Base-by-base conservation (phyloP, 1,140 invertebrate species). In the Neuroterus valhalla region DNA sequence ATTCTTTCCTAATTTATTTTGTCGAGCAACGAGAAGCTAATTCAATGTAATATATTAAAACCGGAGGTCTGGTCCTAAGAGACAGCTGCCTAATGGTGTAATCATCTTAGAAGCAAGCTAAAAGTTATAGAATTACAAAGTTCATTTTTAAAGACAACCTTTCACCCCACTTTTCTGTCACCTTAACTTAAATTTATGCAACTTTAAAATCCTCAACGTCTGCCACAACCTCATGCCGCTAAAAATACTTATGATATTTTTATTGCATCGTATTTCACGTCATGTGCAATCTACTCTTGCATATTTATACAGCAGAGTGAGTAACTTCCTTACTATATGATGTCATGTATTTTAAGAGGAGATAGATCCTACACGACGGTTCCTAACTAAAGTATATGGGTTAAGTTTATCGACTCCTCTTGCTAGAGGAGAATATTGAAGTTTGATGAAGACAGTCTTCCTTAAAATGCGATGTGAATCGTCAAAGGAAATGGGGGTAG, bases 241-340 rank as follows among this genome's bases (percentile, higher is more conserved):
- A 79, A 79, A 88, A 87, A 88, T 87, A 86, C 86, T 88, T 81
- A 87, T 85, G 86, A 82, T 82, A 81, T 85, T 88, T 89, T 88
- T 88, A 89, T 87, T 87, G 86, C 86, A 71, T 84, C 84, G 82
- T 87, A 89, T 89, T 89, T 88, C 82, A 87, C 82, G 82, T 83
- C 84, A 70, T 72, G 77, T 82, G 78, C 85, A 81, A 86, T 82
- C 83, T 84, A 85, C 82, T 84, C 83, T 76, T 84, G 86, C 84
- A 87, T 88, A 88, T 88, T 87, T 88, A 88, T 87, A 85, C 77
- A 81, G 82, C 79, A 82, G 84, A 84, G 83, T 86, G 84, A 86
- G 85, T 86, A 86, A 82, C 72, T 75, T 48, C 76, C 67, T 80
- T 82, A 77, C 76, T 62, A 38, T 62, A 38, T 38, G 15, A 62